These are phyloP conservation scores for Zaprionus lineosus DNA, from an alignment of 2,888 invertebrate species.

Conservation along the genomic window DNA sequence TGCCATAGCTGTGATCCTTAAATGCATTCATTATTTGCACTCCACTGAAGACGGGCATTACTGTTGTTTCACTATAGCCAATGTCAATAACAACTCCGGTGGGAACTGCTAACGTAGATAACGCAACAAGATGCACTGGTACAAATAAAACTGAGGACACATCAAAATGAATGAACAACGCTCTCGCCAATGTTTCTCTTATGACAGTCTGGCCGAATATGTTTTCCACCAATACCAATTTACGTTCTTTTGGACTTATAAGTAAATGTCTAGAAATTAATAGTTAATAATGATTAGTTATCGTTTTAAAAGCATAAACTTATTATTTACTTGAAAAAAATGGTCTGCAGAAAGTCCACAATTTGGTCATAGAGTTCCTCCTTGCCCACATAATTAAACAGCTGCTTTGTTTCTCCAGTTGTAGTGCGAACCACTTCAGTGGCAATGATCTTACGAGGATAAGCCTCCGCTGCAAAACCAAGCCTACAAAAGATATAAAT, in stretches of 20 bases:
- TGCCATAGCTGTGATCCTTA: slow-evolving; percentile 91
- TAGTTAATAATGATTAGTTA: neutral
- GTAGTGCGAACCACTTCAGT: slow-evolving; percentile 89
- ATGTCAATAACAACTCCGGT: slow-evolving; percentile 93
- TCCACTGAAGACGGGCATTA: slow-evolving; percentile 93
- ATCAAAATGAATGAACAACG: slow-evolving; percentile 96
- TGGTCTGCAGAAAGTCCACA: slow-evolving; percentile 92
- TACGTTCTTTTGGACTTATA: slow-evolving; percentile 96
- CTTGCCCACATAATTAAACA: slow-evolving; percentile 86
- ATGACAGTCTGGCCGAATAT: slow-evolving; percentile 91
- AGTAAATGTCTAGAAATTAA: slow-evolving; percentile 88
- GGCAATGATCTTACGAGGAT: slow-evolving; percentile 93
- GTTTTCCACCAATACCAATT: slow-evolving; percentile 96
- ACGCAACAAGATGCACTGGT: slow-evolving; percentile 92
- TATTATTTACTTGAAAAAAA: slow-evolving; percentile 91
- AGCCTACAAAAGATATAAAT: slow-evolving; percentile 85
- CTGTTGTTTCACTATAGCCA: slow-evolving; percentile 92
- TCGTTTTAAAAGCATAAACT: neutral
- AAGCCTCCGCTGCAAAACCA: slow-evolving; percentile 94
- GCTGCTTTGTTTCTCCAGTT: slow-evolving; percentile 85
- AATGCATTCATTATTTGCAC: slow-evolving; percentile 92
- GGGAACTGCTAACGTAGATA: slow-evolving; percentile 91
- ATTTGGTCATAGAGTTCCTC: slow-evolving; percentile 92
- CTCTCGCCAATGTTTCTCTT: slow-evolving; percentile 94
- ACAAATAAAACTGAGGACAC: slow-evolving; percentile 91